Conservation (phyloP, 2,113 vertebrate genomes). For the Gymnogyps californianus region DNA sequence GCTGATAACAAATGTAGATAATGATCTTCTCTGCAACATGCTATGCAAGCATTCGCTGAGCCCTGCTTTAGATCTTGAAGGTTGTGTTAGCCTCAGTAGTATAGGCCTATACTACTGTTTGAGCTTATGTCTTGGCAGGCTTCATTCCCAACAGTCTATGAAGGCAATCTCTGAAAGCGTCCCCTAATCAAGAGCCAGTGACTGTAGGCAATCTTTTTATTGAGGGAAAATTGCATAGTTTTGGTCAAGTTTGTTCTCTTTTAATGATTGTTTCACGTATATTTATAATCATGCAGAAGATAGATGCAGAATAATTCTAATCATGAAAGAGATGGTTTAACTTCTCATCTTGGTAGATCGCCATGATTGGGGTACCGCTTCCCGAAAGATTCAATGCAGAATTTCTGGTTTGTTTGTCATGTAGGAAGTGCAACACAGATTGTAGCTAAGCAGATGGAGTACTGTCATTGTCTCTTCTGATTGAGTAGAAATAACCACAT, state of each 20-base stretch:
- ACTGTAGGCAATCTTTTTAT: not conserved
- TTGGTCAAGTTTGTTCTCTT: not conserved
- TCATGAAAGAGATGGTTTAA: not conserved
- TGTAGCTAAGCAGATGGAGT: not conserved
- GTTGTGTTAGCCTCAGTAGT: not conserved
- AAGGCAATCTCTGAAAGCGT: not conserved
- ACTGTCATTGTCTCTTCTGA: not conserved
- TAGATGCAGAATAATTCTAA: not conserved
- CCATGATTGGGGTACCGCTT: not conserved
- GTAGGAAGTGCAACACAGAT: not conserved
- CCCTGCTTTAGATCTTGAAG: not conserved
- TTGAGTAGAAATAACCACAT: not conserved
- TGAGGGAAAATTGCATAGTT: not conserved
- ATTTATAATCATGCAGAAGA: not conserved
- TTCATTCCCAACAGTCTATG: not conserved
- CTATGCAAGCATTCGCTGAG: not conserved
- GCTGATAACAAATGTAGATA: not conserved
- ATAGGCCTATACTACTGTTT: not conserved
- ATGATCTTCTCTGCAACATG: not conserved
- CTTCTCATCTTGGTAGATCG: not conserved
- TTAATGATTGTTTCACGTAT: not conserved
- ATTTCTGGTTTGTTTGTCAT: not conserved
- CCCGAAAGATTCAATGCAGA: not conserved
- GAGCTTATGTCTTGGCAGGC: not conserved
- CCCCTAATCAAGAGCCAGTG: not conserved